Evolutionary conservation across 1,140 invertebrate species (phyloP), one percentile per base, ranked within the genome.

Genomic region (Formica selysi): DNA sequence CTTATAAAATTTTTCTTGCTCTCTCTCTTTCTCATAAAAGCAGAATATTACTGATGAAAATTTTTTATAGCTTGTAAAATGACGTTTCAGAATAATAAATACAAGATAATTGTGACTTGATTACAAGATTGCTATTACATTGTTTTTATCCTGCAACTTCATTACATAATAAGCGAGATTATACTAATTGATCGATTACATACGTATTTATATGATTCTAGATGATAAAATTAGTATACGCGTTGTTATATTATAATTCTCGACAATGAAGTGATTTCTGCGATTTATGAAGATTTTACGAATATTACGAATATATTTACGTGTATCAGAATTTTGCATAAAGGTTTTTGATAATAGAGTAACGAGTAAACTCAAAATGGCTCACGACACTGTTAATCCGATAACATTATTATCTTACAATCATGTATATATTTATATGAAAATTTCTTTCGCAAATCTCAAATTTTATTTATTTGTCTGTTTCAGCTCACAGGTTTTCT

Each of bases 401-500:
- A 62, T 76, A 41, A 64, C 13, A 22, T 26, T 62, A 41, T 41
- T 4, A 38, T 76, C 1, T 26, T 76, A 22, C 22, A 38, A 64
- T 38, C n/a, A 59, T 5, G 0, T 10, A 51, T 51, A 3, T 1
- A 3, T 38, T 44, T 62, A n/a, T 13, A n/a, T 3, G 3, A 5
- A 62, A 76, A 8, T 8, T 68, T 36, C 13, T 48, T 67, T 13
- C 0, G 2, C 13, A 2, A 65, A 22, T 8, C 22, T 44, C 13
- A 1, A 68, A n/a, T 38, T 68, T 32, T 10, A 13, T 67, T 54
- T 38, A 8, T 44, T 29, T 32, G 0, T 81, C 65, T 65, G 16
- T 97, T 96, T 83, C 95, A 98, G 97, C 96, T 97, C 0, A 96
- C 96, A 57, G 97, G 97, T 68, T 97, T 97, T 88, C 95, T 98